Conservation (phyloP, 1,140 invertebrate species). For the Trichomalopsis sarcophagae region DNA sequence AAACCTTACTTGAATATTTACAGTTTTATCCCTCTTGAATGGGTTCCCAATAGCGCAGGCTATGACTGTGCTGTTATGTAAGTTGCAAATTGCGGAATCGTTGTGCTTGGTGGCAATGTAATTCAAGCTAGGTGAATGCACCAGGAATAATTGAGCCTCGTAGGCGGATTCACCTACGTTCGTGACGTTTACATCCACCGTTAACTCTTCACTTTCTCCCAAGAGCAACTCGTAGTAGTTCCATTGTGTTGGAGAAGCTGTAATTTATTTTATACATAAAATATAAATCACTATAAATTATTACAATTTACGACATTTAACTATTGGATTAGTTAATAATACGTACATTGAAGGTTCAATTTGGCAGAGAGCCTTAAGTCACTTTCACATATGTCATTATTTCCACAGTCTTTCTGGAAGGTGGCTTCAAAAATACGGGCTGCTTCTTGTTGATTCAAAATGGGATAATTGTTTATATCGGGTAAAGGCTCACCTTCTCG, state of each 20-base stretch:
- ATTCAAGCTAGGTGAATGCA: constrained; percentile 85
- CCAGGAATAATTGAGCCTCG: constrained; percentile 88
- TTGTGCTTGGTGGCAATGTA: constrained; percentile 83
- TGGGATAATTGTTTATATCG: constrained; percentile 87
- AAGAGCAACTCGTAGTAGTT: constrained; percentile 76
- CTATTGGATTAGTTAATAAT: constrained; percentile 10
- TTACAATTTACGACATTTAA: neutral
- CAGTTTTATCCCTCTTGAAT: constrained; percentile 80
- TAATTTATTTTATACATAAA: constrained; percentile 34
- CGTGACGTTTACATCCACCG: constrained; percentile 83
- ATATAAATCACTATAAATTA: neutral
- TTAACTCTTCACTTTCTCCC: constrained; percentile 85
- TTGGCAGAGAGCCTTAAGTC: constrained; percentile 83
- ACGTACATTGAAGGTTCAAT: constrained; percentile 78
- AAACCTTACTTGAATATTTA: constrained; percentile 84
- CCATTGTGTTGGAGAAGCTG: constrained; percentile 63
- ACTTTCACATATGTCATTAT: constrained; percentile 92
- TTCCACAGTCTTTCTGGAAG: constrained; percentile 95
- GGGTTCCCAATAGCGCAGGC: constrained; percentile 93
- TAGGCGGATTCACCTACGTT: constrained; percentile 94
- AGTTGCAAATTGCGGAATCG: constrained; percentile 79
- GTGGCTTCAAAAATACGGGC: constrained; percentile 87
- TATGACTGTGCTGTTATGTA: constrained; percentile 84
- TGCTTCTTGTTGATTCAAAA: constrained; percentile 91
- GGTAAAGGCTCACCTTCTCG: constrained; percentile 77